A percentile compares a stretch with the other conserved stretches of the same genome.
phyloP scores from a whole-genome alignment of 2,888 invertebrate genomes.

The Zygaena filipendulae region DNA sequence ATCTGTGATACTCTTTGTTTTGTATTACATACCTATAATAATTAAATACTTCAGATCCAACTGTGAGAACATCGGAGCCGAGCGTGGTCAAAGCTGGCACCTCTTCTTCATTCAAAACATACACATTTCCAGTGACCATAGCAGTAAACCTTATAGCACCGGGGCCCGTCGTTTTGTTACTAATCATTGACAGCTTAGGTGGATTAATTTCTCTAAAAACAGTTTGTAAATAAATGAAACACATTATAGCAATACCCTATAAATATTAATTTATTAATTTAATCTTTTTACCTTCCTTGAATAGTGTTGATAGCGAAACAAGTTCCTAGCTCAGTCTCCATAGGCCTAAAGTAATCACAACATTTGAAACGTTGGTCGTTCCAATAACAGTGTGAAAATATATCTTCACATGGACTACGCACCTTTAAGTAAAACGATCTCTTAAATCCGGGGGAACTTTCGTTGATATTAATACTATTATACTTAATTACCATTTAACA shows the following conservation, averaged over 20 bases:
- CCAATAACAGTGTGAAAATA: slow-evolving; percentile 71
- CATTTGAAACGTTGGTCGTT: slow-evolving; percentile 71
- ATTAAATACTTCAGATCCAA: slow-evolving; percentile 68
- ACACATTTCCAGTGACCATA: slow-evolving; percentile 66
- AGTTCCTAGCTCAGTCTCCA: slow-evolving; percentile 75
- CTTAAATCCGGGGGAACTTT: not conserved
- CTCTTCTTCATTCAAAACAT: slow-evolving; percentile 74
- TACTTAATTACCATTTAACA: not conserved
- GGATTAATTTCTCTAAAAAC: slow-evolving; percentile 41
- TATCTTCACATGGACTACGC: slow-evolving; percentile 67
- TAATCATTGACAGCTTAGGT: slow-evolving; percentile 67
- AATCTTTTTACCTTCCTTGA: slow-evolving; percentile 60
- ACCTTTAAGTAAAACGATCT: slow-evolving; percentile 32
- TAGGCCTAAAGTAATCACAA: slow-evolving; percentile 71
- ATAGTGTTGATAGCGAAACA: slow-evolving; percentile 75
- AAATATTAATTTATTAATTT: not conserved
- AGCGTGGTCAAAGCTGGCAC: slow-evolving; percentile 77
- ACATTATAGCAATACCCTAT: not conserved
- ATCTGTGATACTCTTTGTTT: no score
- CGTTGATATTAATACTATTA: no score
- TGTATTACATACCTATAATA: no score
- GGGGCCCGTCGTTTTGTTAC: slow-evolving; percentile 72
- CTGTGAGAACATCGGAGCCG: slow-evolving; percentile 71
- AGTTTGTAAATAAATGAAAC: slow-evolving; percentile 2
- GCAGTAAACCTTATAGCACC: slow-evolving; percentile 66